Percentiles rank a stretch among this genome's conserved stretches.
These are phyloP conservation scores for Stictonetta naevosa DNA, from an alignment of 2,113 vertebrate species.

Conservation along the genomic window DNA sequence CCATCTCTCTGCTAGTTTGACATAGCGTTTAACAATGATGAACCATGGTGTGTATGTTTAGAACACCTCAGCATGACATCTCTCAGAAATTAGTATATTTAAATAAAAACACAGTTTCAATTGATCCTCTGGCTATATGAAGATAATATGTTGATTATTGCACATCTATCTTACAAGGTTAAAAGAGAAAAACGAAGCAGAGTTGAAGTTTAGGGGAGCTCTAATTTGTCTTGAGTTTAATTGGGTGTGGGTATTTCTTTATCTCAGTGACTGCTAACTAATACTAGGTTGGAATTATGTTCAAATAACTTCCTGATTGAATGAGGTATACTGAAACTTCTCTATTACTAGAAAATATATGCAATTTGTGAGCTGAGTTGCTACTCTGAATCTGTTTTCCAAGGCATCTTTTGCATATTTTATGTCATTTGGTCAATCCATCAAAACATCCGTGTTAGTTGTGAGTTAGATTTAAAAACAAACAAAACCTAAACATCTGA, in stretches of 20 bases:
- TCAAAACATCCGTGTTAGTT: not conserved
- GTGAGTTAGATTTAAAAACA: not conserved
- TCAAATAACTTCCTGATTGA: not conserved
- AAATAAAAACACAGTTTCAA: not conserved
- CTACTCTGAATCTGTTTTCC: not conserved
- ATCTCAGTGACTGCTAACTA: not conserved
- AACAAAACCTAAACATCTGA: not conserved
- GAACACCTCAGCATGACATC: not conserved
- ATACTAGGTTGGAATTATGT: not conserved
- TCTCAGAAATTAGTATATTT: rapidly evolving
- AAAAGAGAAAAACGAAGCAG: not conserved
- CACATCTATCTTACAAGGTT: not conserved
- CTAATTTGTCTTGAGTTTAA: not conserved
- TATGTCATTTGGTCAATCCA: not conserved
- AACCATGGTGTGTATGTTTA: not conserved
- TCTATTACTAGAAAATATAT: not conserved
- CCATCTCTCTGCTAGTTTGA: not conserved
- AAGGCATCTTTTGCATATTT: not conserved
- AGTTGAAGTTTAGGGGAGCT: not conserved
- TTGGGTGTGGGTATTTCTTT: not conserved
- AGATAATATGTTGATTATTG: not conserved
- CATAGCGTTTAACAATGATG: not conserved
- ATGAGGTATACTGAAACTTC: not conserved
- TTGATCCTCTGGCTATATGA: not conserved
- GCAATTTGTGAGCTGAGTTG: not conserved